Conservation (phyloP, 2,113 vertebrate genomes). For the Murina feae region DNA sequence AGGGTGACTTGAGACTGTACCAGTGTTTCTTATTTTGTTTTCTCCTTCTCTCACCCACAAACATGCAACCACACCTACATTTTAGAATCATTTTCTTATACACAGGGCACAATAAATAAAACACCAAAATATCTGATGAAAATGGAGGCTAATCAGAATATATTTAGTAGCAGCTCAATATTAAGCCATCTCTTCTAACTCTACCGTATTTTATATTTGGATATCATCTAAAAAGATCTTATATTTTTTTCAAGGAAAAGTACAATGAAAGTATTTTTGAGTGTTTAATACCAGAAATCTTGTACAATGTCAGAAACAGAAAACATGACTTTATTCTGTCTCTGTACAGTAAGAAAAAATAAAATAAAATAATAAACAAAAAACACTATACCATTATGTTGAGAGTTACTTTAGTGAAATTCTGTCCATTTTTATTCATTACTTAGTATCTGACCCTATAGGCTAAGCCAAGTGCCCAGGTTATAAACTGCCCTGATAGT, state of each 20-base stretch:
- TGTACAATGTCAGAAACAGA: not conserved
- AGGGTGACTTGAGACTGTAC: conserved; percentile 66
- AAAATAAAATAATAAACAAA: not conserved
- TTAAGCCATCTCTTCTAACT: not conserved
- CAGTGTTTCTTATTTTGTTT: not conserved
- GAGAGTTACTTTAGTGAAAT: not conserved
- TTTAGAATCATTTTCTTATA: conserved; percentile 1
- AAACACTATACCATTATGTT: not conserved
- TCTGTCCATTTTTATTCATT: not conserved
- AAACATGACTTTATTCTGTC: not conserved
- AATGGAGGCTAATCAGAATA: not conserved
- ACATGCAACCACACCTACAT: not conserved
- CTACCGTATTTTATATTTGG: not conserved
- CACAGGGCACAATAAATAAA: not conserved
- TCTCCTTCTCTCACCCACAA: conserved; percentile 60
- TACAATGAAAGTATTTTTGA: not conserved
- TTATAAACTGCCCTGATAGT: not conserved
- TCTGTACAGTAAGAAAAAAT: not conserved
- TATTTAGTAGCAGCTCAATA: not conserved
- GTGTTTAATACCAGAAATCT: not conserved
- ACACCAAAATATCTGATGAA: not conserved
- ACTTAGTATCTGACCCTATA: not conserved
- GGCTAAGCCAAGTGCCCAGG: not conserved
- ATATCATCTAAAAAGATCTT: not conserved
- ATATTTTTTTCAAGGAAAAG: not conserved